phyloP scores from a whole-genome alignment of 2,113 vertebrate species.

The Scalopus aquaticus region DNA sequence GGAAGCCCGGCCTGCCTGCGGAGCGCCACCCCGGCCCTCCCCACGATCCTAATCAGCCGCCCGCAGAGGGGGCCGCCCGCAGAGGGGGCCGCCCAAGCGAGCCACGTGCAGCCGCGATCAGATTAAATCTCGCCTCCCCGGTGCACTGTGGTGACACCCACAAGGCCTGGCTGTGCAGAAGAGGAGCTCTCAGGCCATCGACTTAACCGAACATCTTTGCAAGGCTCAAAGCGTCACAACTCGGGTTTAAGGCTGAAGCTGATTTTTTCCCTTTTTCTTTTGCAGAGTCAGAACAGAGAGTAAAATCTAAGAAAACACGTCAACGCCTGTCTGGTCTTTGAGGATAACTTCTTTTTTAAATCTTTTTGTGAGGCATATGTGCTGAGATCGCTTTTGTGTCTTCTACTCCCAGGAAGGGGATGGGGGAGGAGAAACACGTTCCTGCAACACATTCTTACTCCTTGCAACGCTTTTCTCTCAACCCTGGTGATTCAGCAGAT shows the following conservation, averaged over 20 bases:
- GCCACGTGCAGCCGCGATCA: neutral
- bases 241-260: neutral
- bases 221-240: neutral
- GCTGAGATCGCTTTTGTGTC: too few relatives aligned
- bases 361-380: too few relatives aligned
- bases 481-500: too few relatives aligned
- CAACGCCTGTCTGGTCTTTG: neutral
- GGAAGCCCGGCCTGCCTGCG: neutral
- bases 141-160: neutral
- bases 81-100: neutral
- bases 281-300: neutral
- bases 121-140: neutral
- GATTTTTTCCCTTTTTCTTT: neutral
- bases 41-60: neutral
- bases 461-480: too few relatives aligned
- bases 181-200: neutral
- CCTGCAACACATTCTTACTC: too few relatives aligned
- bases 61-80: too few relatives aligned
- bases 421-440: too few relatives aligned
- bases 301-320: slow-evolving; percentile 15
- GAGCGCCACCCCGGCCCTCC: neutral
- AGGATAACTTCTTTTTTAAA: neutral
- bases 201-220: neutral
- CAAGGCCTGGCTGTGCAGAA: neutral
- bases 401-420: too few relatives aligned